Percentiles rank a stretch among this genome's conserved stretches.
These are phyloP conservation scores for Papilio polyxenes DNA, from an alignment of 1,140 invertebrate genomes.

Conservation along the genomic window DNA sequence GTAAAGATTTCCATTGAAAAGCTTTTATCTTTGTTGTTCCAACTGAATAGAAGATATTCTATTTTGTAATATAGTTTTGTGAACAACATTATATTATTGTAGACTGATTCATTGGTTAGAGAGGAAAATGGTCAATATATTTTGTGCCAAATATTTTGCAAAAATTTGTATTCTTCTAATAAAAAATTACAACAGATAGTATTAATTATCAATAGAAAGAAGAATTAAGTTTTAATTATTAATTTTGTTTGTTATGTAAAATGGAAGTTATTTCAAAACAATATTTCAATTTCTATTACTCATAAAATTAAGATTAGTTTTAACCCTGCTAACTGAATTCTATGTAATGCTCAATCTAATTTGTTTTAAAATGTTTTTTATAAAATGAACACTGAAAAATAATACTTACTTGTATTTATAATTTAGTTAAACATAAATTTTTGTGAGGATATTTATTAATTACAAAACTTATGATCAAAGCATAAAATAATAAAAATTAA, in stretches of 20 bases:
- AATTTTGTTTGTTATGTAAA: too few species aligned
- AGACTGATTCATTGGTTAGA: neutral
- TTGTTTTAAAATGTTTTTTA: neutral
- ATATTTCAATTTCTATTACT: conserved; percentile 7
- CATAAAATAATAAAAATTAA: neutral
- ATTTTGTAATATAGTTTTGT: neutral
- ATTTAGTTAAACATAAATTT: neutral
- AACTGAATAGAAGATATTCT: neutral
- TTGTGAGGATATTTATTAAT: neutral
- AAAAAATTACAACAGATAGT: neutral
- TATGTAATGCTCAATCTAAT: conserved; percentile 23
- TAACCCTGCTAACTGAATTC: neutral
- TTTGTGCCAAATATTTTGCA: conserved; percentile 31
- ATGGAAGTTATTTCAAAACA: neutral
- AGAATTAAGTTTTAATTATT: neutral
- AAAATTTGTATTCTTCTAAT: neutral
- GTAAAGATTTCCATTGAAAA: conserved; percentile 7
- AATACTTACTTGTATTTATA: neutral
- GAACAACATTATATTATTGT: neutral
- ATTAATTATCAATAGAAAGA: neutral
- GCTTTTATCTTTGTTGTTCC: conserved; percentile 3
- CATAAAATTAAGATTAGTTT: conserved; percentile 17
- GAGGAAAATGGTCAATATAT: neutral
- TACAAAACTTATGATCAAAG: too few species aligned
- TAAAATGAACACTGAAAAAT: neutral